Percentiles rank a stretch among this genome's conserved stretches.
Evolutionary conservation across 2,888 invertebrate species (phyloP).

Genomic region (Tachina grossa): DNA sequence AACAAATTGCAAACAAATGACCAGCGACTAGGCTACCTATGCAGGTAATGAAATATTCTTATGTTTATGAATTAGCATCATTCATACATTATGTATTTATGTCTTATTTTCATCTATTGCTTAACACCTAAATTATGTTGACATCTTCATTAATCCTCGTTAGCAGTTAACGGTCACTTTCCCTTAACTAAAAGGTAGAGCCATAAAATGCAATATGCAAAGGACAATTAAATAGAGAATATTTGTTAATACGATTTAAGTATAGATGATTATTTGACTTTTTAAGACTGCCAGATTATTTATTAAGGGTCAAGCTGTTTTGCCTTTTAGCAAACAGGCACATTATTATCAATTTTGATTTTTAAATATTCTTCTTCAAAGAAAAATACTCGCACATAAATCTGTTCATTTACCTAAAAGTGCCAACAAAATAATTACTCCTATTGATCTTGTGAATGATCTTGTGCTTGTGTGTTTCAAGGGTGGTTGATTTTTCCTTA

Average conservation of each 20-base stretch:
- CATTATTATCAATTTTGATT: constrained; percentile 1
- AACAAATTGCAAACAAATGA: constrained; percentile 30
- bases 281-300: constrained; percentile 7
- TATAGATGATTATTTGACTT: constrained; percentile 39
- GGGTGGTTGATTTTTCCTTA: constrained; percentile 45
- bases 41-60: neutral
- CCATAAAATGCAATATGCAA: constrained; percentile 28
- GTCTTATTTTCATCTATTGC: neutral
- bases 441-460: constrained; percentile 27
- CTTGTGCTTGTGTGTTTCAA: neutral
- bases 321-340: constrained; percentile 18
- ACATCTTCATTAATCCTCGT: constrained; percentile 38
- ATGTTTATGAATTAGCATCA: constrained; percentile 35
- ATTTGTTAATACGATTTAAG: constrained; percentile 37
- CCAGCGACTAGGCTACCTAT: constrained; percentile 12
- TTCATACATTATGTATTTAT: neutral
- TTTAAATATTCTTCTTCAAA: constrained; percentile 15
- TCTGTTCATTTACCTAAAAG: constrained; percentile 61
- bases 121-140: constrained; percentile 48
- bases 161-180: constrained; percentile 40
- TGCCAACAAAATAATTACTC: constrained; percentile 64
- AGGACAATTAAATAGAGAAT: constrained; percentile 17
- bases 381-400: constrained; percentile 43
- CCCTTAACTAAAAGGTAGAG: neutral
- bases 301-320: constrained; percentile 47